Evolutionary conservation across 2,797 vertebrate species (phyloP), one percentile per base, ranked within the genome.

Genomic region (Urocyon cinereoargenteus): DNA sequence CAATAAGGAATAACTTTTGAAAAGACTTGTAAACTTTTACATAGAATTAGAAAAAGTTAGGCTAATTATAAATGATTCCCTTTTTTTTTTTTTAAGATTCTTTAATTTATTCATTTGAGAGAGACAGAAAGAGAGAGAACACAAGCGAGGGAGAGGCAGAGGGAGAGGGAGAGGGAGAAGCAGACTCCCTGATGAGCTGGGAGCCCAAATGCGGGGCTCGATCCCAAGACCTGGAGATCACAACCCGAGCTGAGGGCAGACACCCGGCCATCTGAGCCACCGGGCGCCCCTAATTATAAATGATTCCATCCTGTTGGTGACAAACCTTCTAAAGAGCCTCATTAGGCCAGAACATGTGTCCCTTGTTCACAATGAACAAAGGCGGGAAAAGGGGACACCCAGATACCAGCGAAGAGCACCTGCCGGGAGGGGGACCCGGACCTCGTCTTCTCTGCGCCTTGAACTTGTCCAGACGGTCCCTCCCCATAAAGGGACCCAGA

Each of bases 391-490:
- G 49, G 53, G 64, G 73, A 45, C 53, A 24, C 22, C 21, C 81
- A 28, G 24, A 7, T 53, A 62, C 79, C 40, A 1, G 0, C 5
- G 26, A 83, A 19, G 62, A 45, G 40, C 36, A 2, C 49, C 18
- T 3, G 18, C 49, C 0, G 0, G 85, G 45, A 15, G 0, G 73
- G 34, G 78, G 49, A 28, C 51, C 45, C 2, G 18, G 70, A 4
- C 21, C 40, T 8, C 3, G 21, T n/a, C 77, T 45, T 73, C 45
- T 15, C 0, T 5, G 22, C 9, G 1, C 26, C 3, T 31, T 0
- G 31, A n/a, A 31, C 19, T 86, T 22, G n/a, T 59, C 36, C 0
- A 0, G 16, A 15, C 5, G 22, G 70, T 51, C 34, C 68, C 34
- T 57, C 14, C 64, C 49, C 5, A 2, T 53, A 12, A n/a, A 61